phyloP scores from a whole-genome alignment of 2,888 invertebrate species.

The Isoperla grammatica region DNA sequence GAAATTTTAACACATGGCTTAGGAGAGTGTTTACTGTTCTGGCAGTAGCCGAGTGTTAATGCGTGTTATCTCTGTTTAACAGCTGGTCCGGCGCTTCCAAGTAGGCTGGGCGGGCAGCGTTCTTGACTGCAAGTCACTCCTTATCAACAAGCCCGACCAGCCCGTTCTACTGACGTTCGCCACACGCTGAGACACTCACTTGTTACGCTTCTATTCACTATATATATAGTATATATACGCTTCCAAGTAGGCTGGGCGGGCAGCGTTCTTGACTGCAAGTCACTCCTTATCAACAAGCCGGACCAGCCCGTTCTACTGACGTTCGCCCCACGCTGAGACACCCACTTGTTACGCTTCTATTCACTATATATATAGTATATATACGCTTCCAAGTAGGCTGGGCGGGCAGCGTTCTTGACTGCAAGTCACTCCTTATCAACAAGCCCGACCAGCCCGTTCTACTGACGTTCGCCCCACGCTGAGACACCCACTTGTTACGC shows the following conservation, averaged over 20 bases:
- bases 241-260: slow-evolving; percentile 62
- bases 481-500: too few relatives aligned
- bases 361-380: too few relatives aligned
- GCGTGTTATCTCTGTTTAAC: too few relatives aligned
- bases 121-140: slow-evolving; percentile 60
- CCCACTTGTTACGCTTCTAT: too few relatives aligned
- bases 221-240: too few relatives aligned
- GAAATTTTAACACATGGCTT: too few relatives aligned
- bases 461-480: slow-evolving; percentile 39
- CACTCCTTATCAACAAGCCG: slow-evolving; percentile 75
- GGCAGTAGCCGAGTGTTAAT: too few relatives aligned
- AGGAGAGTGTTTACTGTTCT: too few relatives aligned
- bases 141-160: slow-evolving; percentile 76
- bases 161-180: slow-evolving; percentile 50
- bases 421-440: slow-evolving; percentile 68
- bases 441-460: slow-evolving; percentile 66
- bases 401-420: slow-evolving; percentile 57
- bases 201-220: too few relatives aligned
- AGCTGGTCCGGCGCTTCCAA: slow-evolving; percentile 52
- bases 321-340: slow-evolving; percentile 35
- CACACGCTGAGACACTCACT: not conserved
- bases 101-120: slow-evolving; percentile 57
- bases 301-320: slow-evolving; percentile 56
- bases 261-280: slow-evolving; percentile 55
- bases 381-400: slow-evolving; percentile 56